Conservation (phyloP, 2,888 invertebrate genomes). For the Meloe dianella region DNA sequence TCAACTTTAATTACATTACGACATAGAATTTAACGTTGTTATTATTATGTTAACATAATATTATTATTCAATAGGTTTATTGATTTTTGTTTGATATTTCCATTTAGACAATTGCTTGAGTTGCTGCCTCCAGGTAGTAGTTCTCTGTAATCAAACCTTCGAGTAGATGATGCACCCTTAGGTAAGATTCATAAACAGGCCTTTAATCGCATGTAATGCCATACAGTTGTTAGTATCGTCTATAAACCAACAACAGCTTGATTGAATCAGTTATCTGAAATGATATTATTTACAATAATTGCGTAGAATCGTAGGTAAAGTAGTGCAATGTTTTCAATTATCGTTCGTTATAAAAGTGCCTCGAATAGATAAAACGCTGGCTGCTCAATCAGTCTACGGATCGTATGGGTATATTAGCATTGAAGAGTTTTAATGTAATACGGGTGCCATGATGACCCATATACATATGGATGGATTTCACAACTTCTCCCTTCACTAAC, state of each 20-base stretch:
- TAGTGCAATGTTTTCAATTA: too few species aligned
- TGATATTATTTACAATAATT: neutral
- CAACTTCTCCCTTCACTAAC: conserved; percentile 21
- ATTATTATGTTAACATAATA: too few species aligned
- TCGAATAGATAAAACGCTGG: too few species aligned
- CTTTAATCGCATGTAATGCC: neutral
- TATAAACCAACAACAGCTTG: neutral
- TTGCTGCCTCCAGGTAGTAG: neutral
- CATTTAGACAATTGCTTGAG: neutral
- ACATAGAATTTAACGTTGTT: too few species aligned
- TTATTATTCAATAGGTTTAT: too few species aligned
- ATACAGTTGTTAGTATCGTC: neutral
- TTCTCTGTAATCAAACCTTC: neutral
- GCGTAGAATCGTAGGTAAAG: too few species aligned
- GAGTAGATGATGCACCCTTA: neutral
- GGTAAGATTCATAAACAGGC: neutral
- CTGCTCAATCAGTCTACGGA: neutral
- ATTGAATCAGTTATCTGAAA: conserved; percentile 1
- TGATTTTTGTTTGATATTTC: neutral
- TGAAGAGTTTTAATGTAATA: conserved; percentile 14
- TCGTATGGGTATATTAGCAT: neutral
- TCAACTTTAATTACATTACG: too few species aligned
- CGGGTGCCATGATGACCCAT: conserved; percentile 26
- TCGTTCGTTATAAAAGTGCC: too few species aligned
- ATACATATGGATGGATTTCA: conserved; percentile 34